Evolutionary conservation across 2,113 vertebrate species (phyloP).

Genomic region (Calidris pugnax): DNA sequence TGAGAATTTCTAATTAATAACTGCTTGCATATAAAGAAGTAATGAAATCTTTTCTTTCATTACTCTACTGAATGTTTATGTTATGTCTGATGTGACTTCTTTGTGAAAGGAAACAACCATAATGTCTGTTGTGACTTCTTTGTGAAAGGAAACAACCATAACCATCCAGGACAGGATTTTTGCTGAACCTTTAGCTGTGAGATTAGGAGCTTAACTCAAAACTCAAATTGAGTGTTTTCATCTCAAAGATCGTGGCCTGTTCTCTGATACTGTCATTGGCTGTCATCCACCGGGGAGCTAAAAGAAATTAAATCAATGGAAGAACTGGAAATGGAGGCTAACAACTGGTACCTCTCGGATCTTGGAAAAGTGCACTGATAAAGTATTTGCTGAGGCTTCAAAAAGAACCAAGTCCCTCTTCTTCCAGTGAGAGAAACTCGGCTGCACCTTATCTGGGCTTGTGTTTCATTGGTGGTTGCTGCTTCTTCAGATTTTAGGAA

Average conservation of each 20-base stretch:
- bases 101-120: background rate
- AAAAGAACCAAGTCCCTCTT: background rate
- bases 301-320: background rate
- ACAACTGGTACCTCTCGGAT: background rate
- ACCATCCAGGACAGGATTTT: background rate
- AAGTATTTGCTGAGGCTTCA: background rate
- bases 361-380: background rate
- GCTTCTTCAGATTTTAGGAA: background rate
- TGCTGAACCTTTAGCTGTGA: background rate
- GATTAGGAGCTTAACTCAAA: background rate
- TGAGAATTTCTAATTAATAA: background rate
- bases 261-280: background rate
- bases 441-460: background rate
- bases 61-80: background rate
- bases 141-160: background rate
- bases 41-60: background rate
- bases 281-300: background rate
- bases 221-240: rapidly evolving
- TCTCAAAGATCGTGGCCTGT: background rate
- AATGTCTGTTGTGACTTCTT: background rate
- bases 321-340: background rate
- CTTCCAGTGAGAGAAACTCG: background rate
- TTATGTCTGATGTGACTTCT: background rate
- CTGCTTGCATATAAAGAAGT: background rate
- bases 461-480: background rate